A percentile compares a stretch with the other conserved stretches of the same genome.
These are phyloP conservation scores for Reinhardtius hippoglossoides DNA, from an alignment of 2,113 vertebrate species.

Conservation along the genomic window DNA sequence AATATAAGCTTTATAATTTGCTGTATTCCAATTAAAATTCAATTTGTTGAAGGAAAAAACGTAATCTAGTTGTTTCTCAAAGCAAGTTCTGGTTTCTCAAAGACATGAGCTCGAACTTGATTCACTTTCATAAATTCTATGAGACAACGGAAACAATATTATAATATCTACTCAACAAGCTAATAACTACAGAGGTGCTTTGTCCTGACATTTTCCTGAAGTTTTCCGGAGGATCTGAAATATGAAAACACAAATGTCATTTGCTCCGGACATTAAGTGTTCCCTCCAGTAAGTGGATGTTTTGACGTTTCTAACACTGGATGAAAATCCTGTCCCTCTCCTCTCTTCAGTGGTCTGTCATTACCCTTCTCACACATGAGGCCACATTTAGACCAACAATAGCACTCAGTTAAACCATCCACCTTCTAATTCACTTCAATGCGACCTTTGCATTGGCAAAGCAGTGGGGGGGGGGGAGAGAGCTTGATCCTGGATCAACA, in stretches of 20 bases:
- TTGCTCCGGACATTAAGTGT: too few relatives aligned
- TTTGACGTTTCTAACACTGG: too few relatives aligned
- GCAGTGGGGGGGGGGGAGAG: constrained; percentile 25
- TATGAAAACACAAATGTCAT: too few relatives aligned
- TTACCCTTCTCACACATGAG: constrained; percentile 35
- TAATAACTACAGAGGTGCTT: constrained; percentile 22
- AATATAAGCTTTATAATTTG: neutral
- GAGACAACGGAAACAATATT: neutral
- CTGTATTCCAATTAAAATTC: neutral
- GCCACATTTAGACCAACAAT: constrained; percentile 67
- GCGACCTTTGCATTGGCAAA: constrained; percentile 39
- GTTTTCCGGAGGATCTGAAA: too few relatives aligned
- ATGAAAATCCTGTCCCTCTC: constrained; percentile 26
- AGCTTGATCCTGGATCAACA: constrained; percentile 21
- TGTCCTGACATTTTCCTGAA: too few relatives aligned
- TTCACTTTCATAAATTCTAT: too few relatives aligned
- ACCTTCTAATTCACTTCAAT: constrained; percentile 56
- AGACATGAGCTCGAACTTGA: neutral
- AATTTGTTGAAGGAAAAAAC: neutral
- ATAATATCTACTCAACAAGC: constrained; percentile 38
- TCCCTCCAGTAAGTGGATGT: too few relatives aligned
- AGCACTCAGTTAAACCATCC: constrained; percentile 34
- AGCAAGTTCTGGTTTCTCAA: neutral
- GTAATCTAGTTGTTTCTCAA: too few relatives aligned
- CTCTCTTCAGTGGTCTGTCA: constrained; percentile 17